These are phyloP conservation scores for Oreochromis tanganicae DNA, from an alignment of 2,113 vertebrate species.

Conservation along the genomic window DNA sequence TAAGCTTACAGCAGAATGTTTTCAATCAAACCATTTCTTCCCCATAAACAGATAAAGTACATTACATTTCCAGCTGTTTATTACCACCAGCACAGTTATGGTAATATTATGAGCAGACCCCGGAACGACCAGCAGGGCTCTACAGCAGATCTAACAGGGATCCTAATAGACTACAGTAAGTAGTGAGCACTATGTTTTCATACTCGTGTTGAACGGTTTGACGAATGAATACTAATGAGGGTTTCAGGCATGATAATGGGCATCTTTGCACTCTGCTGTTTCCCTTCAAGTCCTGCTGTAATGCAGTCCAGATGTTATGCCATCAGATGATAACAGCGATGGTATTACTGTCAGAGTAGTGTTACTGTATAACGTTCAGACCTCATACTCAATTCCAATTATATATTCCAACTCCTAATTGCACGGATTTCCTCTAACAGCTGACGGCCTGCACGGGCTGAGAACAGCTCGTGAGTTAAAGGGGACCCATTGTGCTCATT, in stretches of 20 bases:
- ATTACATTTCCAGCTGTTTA: not conserved
- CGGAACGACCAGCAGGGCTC: rapidly evolving
- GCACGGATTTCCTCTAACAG: not conserved
- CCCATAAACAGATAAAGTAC: not conserved
- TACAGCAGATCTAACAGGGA: not conserved
- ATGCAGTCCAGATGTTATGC: not conserved
- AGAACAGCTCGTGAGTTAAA: not conserved
- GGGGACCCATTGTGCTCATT: rapidly evolving
- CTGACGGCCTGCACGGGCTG: rapidly evolving
- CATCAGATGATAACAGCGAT: not conserved
- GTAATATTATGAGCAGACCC: not conserved
- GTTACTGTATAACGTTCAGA: not conserved
- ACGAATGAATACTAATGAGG: not conserved
- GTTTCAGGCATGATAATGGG: not conserved
- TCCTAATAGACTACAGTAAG: not conserved
- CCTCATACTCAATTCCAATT: not conserved
- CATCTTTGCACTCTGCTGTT: not conserved
- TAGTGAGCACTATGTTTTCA: rapidly evolving
- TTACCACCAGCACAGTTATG: not conserved
- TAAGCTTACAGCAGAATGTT: not conserved
- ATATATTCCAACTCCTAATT: not conserved
- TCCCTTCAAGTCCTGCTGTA: not conserved
- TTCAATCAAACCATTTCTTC: not conserved
- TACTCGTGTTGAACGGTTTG: not conserved
- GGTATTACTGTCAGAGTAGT: not conserved